Evolutionary conservation across 2,113 vertebrate genomes (phyloP), one percentile per base, ranked within the genome.

Genomic region (Ochotona princeps): DNA sequence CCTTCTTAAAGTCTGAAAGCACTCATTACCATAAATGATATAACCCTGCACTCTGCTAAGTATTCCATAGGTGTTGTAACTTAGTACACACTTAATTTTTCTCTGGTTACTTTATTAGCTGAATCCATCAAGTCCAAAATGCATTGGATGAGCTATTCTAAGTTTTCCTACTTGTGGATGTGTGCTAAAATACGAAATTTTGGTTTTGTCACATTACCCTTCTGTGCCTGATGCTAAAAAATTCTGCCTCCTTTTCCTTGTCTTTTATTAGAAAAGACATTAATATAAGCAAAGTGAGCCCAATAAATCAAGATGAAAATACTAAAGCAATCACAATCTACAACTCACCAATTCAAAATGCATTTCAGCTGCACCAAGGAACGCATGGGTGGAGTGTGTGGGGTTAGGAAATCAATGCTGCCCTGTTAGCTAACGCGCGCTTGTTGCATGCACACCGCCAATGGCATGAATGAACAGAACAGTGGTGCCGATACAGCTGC

Each of bases 381-480:
- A 67, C 47, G 67, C 21, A 51, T 26, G 10, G 60, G 65, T 67
- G 5, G 15, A 7, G 15, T n/a, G 38, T 44, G 3, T 44, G 38
- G 38, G 38, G 38, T 44, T 44, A 44, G 23, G 23, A 63, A 18
- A 66, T 47, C 75, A 9, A 13, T 13, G 78, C 35, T 85, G 72
- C 26, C 2, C 1, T 75, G 85, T 84, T 94, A 72, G 72, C 90
- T 89, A 79, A 92, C 96, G 97, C 96, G 90, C 96, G 94, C 95
- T 96, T 93, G 96, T 83, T 30, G 90, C 95, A 63, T 89, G 95
- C 92, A 96, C 92, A 95, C 96, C 57, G 87, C 95, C 92, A 96
- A 69, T 92, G 97, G 83, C 88, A 95, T 94, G 96, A 97, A 97
- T 97, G 97, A 97, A 97, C 67, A 91, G 97, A 96, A 96, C 95